Percentiles rank a stretch among this genome's conserved stretches.
Evolutionary conservation across 2,797 vertebrate species (phyloP).

Genomic region (Thunnus albacares): DNA sequence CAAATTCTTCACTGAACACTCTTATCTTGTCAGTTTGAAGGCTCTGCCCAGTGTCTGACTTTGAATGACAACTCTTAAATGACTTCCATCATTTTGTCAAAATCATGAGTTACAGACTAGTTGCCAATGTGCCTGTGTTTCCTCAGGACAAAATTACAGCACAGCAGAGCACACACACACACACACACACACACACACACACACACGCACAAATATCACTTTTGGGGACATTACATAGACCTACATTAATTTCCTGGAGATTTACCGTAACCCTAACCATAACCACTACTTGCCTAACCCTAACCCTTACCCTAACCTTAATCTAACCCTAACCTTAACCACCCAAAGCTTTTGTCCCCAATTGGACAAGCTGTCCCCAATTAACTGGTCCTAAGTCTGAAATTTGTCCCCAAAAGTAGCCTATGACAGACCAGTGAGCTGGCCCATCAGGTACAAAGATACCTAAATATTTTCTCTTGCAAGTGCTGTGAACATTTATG

Average conservation of each 20-base stretch:
- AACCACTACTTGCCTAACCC: too few relatives aligned
- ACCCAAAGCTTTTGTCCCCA: too few relatives aligned
- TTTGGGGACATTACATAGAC: too few relatives aligned
- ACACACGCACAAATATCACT: too few relatives aligned
- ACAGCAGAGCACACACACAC: too few relatives aligned
- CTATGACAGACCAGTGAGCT: background rate
- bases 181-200: background rate
- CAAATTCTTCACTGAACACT: conserved; percentile 28
- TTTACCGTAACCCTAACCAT: too few relatives aligned
- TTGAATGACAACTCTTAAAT: conserved; percentile 51
- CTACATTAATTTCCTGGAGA: too few relatives aligned
- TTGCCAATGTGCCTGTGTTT: conserved; percentile 6
- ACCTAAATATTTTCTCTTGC: conserved; percentile 34
- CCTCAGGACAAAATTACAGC: conserved; percentile 24
- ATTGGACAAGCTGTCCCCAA: too few relatives aligned
- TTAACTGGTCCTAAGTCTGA: too few relatives aligned
- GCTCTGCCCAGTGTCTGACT: conserved; percentile 27
- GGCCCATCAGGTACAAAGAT: conserved; percentile 6
- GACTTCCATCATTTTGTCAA: conserved; percentile 37
- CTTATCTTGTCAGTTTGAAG: conserved; percentile 28
- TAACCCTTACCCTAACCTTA: too few relatives aligned
- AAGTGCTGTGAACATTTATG: conserved; percentile 43
- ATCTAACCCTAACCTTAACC: too few relatives aligned
- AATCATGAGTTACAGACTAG: conserved; percentile 32
- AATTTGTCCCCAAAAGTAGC: too few relatives aligned